A percentile compares a stretch with the other conserved stretches of the same genome.
Evolutionary conservation across 1,140 invertebrate genomes (phyloP).

Genomic region (Zeugodacus cucurbitae): DNA sequence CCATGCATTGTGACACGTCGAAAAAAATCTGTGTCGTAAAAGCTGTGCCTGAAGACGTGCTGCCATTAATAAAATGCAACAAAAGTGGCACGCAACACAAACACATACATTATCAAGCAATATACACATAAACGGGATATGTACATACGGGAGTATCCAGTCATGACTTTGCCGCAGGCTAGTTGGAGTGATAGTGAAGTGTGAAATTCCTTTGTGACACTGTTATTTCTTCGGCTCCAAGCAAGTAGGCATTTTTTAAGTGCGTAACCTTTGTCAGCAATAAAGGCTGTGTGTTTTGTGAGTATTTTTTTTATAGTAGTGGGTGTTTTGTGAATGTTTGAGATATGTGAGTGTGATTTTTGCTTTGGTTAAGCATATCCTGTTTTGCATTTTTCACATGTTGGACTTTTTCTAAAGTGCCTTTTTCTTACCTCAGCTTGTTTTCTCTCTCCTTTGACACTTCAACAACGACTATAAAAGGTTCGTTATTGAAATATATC

Average conservation of each 20-base stretch:
- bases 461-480: too few species aligned
- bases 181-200: neutral
- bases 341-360: too few species aligned
- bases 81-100: neutral
- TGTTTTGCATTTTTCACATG: neutral
- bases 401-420: too few species aligned
- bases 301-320: too few species aligned
- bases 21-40: neutral
- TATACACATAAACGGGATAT: neutral
- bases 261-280: neutral
- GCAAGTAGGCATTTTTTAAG: neutral
- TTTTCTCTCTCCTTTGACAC: neutral
- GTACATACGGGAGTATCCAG: neutral
- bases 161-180: neutral
- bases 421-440: too few species aligned
- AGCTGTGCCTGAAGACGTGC: neutral
- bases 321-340: neutral
- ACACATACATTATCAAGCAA: neutral
- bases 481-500: too few species aligned
- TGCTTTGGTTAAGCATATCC: neutral
- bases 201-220: neutral
- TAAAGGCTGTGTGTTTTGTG: neutral
- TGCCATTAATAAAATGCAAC: constrained; percentile 9
- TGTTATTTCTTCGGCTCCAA: neutral
- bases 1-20: neutral